Evolutionary conservation across 2,888 invertebrate genomes (phyloP).

Genomic region (Drosophila fungiperda): DNA sequence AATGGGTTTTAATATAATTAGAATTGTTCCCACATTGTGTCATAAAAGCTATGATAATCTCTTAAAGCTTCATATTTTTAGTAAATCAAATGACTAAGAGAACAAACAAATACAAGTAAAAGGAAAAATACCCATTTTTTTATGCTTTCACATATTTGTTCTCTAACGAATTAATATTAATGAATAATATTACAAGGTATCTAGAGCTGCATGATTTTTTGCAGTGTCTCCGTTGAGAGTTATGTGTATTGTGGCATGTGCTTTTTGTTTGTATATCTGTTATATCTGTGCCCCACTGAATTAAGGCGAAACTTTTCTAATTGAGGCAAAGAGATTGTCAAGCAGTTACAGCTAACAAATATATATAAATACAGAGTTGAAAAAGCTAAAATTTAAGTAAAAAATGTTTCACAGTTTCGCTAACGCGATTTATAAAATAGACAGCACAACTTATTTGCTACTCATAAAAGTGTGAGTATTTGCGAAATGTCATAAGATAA

Average conservation of each 20-base stretch:
- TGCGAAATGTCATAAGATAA: conserved; percentile 13
- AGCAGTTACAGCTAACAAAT: conserved; percentile 34
- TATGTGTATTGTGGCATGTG: conserved; percentile 16
- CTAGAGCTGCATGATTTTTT: conserved; percentile 19
- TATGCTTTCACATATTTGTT: conserved; percentile 14
- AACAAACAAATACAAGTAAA: conserved; percentile 4
- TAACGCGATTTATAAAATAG: conserved; percentile 18
- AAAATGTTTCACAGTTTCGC: conserved; percentile 20
- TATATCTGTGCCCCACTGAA: conserved; percentile 29
- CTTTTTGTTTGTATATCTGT: conserved; percentile 26
- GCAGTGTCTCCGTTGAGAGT: conserved; percentile 14
- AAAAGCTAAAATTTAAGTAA: conserved; percentile 24
- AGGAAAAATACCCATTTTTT: not conserved
- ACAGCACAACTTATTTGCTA: conserved; percentile 19
- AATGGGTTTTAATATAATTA: not conserved
- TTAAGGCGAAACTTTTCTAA: conserved; percentile 68
- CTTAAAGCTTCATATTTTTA: not conserved
- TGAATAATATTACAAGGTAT: conserved; percentile 22
- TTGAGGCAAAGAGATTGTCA: conserved; percentile 60
- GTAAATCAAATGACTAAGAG: not conserved
- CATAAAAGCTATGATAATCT: not conserved
- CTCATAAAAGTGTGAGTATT: conserved; percentile 15
- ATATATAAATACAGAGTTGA: conserved; percentile 4
- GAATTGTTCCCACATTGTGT: not conserved
- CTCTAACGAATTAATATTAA: conserved; percentile 5